Evolutionary conservation across 1,140 invertebrate genomes (phyloP), one percentile per base, ranked within the genome.

Genomic region (Hetaerina americana): DNA sequence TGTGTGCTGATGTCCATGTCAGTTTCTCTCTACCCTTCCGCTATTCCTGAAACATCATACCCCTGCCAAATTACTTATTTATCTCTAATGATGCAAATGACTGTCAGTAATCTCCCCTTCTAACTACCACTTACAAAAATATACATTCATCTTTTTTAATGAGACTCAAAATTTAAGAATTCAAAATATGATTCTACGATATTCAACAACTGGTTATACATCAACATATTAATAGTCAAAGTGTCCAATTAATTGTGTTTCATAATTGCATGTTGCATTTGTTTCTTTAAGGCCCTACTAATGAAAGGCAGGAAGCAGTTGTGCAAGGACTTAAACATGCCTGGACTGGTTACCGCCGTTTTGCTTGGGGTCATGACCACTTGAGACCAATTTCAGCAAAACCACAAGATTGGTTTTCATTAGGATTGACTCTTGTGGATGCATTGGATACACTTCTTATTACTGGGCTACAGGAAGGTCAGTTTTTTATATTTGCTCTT

Each of bases 291-390:
- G 91, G 90, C 0, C 89, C 92, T 10, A 84, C 86, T 73, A 96
- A 94, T 80, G 83, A 87, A 25, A 84, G 89, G 18, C 94, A 97
- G 80, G 81, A 83, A 76, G 92, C 92, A 8, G 88, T 98, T 22
- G 89, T 95, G 0, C 85, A 87, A 26, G 94, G 94, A 24, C 94
- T 97, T 76, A 87, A 87, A 76, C 93, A 96, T 82, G 95, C 96
- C 0, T 98, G 96, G 95, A 85, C 84, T 72, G 94, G 92, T 0
- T 98, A 98, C 78, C 92, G 90, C 78, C 87, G 89, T 73, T 94
- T 88, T 82, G 95, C 95, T 5, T 98, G 95, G 95, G 95, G 95
- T 5, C 91, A 95, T 77, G 96, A 98, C 80, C 92, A 96, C 78
- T 82, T 98, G 3, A 93, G 92, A 77, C 96, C 96, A 0, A 89